Conservation (phyloP, 2,797 vertebrate genomes). For the Australoheros facetus region DNA sequence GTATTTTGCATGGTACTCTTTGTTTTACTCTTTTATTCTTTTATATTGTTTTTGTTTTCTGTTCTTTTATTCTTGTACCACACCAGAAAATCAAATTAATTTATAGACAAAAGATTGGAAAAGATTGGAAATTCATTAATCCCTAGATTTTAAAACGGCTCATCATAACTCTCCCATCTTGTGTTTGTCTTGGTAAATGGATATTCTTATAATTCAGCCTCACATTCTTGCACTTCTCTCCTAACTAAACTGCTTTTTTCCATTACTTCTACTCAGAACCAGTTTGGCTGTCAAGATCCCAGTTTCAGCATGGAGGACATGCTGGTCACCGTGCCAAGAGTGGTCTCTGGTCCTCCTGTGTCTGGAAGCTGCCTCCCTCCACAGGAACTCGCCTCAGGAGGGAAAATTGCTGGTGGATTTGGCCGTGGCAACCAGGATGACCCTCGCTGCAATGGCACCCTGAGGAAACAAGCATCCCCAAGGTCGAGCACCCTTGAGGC, state of each 20-base stretch:
- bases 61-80: background rate
- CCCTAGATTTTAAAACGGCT: background rate
- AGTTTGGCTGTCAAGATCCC: conserved; percentile 80
- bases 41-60: background rate
- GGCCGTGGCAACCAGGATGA: conserved; percentile 82
- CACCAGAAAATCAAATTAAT: background rate
- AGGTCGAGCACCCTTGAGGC: conserved; percentile 64
- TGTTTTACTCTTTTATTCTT: background rate
- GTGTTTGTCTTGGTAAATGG: background rate
- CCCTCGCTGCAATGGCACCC: conserved; percentile 92
- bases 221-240: background rate
- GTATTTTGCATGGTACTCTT: background rate
- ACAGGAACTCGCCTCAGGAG: conserved; percentile 82
- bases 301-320: conserved; percentile 84
- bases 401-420: conserved; percentile 78
- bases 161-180: background rate
- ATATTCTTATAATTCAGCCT: background rate
- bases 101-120: background rate
- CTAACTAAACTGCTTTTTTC: background rate
- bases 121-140: background rate
- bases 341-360: conserved; percentile 74
- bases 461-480: conserved; percentile 87
- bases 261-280: conserved; percentile 63
- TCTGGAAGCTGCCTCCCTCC: conserved; percentile 80
- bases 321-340: conserved; percentile 84